Conservation (phyloP, 2,113 vertebrate genomes). For the Balaeniceps rex region DNA sequence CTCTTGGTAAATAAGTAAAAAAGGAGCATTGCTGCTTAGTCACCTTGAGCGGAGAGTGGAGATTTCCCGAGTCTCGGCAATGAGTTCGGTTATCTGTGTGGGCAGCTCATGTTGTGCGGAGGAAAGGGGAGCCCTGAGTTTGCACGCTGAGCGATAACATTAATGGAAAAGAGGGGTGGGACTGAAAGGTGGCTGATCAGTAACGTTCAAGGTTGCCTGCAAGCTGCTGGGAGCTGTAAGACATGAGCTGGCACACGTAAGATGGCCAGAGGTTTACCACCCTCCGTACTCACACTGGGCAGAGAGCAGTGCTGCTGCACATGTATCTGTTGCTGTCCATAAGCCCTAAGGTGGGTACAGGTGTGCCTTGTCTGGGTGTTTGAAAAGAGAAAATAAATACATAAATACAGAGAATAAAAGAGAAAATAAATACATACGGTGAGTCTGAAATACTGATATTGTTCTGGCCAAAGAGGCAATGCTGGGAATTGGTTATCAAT, state of each 20-base stretch:
- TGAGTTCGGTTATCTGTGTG: not conserved
- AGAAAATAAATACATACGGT: not conserved
- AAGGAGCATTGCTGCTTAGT: not conserved
- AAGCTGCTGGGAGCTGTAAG: not conserved
- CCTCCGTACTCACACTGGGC: rapidly evolving
- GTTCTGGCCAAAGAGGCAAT: not conserved
- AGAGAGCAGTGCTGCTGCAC: not conserved
- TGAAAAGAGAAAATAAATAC: not conserved
- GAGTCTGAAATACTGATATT: not conserved
- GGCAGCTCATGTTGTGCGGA: not conserved
- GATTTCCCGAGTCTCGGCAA: not conserved
- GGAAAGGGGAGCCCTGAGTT: not conserved
- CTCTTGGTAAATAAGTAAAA: not conserved
- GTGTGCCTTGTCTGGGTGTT: not conserved
- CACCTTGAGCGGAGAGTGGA: not conserved
- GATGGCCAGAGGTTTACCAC: not conserved
- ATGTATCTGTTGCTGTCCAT: rapidly evolving
- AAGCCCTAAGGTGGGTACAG: not conserved
- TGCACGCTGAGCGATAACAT: not conserved
- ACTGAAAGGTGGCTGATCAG: not conserved
- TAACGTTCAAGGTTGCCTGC: not conserved
- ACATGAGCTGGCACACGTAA: rapidly evolving
- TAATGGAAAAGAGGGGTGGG: not conserved
- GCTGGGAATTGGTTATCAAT: not conserved
- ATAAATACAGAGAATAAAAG: not conserved